phyloP scores from a whole-genome alignment of 2,888 invertebrate genomes.

The Eulithis testata region DNA sequence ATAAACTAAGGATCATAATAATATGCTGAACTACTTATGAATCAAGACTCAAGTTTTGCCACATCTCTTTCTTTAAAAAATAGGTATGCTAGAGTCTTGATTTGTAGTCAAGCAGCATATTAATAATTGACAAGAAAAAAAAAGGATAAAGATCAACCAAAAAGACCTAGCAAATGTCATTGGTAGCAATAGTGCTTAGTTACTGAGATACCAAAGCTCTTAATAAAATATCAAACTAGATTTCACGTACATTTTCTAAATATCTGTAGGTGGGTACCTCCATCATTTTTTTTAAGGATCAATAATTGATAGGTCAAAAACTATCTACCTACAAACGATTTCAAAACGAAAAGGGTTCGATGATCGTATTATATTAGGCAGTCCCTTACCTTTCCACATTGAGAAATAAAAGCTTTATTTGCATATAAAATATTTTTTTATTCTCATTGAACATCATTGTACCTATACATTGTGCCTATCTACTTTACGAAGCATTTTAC shows the following conservation, averaged over 20 bases:
- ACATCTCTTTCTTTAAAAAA: too few species aligned
- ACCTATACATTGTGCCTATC: background rate
- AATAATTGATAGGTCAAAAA: background rate
- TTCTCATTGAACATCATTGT: conserved; percentile 19
- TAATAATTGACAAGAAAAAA: too few species aligned
- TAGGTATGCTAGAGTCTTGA: too few species aligned
- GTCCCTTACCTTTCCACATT: conserved; percentile 83
- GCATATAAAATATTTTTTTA: conserved; percentile 24
- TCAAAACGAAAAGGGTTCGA: conserved; percentile 53
- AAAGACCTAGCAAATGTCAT: too few species aligned
- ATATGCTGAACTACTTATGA: too few species aligned
- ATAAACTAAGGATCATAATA: conserved; percentile 48
- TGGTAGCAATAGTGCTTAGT: too few species aligned
- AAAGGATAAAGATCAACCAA: too few species aligned
- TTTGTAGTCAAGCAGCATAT: too few species aligned
- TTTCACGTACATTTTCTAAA: too few species aligned
- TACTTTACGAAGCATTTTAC: conserved; percentile 13
- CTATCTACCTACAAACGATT: conserved; percentile 5
- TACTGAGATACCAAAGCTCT: too few species aligned
- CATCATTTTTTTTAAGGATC: background rate
- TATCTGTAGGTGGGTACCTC: background rate
- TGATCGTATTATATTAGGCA: conserved; percentile 19
- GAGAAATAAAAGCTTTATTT: conserved; percentile 29
- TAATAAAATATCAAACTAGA: too few species aligned
- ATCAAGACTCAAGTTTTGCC: conserved; percentile 40